These are phyloP conservation scores for Mormyrus hasselquistii DNA, from an alignment of 2,797 vertebrate genomes.

Conservation along the genomic window DNA sequence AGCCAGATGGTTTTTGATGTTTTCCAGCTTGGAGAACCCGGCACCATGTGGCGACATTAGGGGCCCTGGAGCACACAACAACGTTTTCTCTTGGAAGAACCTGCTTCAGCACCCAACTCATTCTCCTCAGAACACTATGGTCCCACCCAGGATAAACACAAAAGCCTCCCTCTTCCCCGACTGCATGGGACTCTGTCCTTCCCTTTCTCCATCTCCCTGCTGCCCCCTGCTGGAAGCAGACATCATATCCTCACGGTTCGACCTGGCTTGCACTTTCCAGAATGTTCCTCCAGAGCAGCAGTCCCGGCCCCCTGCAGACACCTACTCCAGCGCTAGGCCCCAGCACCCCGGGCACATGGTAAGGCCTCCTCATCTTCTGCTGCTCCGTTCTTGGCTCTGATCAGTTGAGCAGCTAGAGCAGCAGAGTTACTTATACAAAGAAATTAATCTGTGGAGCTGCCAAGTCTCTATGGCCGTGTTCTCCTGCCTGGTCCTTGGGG, in stretches of 20 bases:
- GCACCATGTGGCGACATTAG: not conserved
- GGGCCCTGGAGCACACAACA: not conserved
- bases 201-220: not conserved
- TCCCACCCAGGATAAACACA: not conserved
- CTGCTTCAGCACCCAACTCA: not conserved
- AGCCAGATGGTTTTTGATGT: not conserved
- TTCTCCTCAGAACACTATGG: not conserved
- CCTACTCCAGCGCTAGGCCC: slow-evolving; percentile 10
- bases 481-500: not conserved
- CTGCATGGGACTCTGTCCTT: not conserved
- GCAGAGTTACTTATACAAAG: not conserved
- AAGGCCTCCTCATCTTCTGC: not conserved
- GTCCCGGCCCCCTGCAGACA: not conserved
- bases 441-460: not conserved
- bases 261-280: not conserved
- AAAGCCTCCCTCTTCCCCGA: not conserved
- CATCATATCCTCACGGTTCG: not conserved
- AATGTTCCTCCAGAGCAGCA: not conserved
- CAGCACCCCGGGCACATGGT: not conserved
- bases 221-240: not conserved
- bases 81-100: not conserved
- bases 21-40: not conserved
- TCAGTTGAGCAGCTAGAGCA: not conserved
- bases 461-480: not conserved
- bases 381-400: not conserved